A percentile compares a stretch with the other conserved stretches of the same genome.
These are phyloP conservation scores for Chanos chanos DNA, from an alignment of 2,797 vertebrate genomes.

Conservation along the genomic window DNA sequence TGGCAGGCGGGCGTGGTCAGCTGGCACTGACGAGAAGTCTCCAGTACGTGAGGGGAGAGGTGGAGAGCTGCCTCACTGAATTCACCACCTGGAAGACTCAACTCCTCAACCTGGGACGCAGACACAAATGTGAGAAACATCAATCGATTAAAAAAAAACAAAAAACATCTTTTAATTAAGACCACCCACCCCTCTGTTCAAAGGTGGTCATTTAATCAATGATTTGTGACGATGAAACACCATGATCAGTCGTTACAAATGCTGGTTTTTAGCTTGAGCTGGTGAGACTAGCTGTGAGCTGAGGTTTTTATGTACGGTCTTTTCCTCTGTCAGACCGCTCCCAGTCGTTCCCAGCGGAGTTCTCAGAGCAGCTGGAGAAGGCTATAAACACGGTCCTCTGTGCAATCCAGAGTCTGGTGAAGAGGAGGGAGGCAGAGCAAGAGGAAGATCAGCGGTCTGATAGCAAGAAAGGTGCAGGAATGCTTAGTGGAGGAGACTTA, in stretches of 20 bases:
- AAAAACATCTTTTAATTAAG: too few relatives aligned
- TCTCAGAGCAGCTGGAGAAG: conserved; percentile 81
- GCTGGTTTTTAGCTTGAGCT: too few relatives aligned
- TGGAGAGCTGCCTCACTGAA: conserved; percentile 69
- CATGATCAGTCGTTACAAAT: too few relatives aligned
- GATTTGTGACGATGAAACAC: too few relatives aligned
- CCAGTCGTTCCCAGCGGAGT: conserved; percentile 67
- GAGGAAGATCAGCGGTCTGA: conserved; percentile 49
- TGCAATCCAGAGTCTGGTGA: conserved; percentile 83
- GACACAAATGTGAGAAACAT: conserved; percentile 57
- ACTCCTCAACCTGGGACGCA: conserved; percentile 63
- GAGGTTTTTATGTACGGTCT: not conserved
- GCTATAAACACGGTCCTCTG: conserved; percentile 81
- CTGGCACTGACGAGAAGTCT: conserved; percentile 76
- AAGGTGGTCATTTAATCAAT: too few relatives aligned
- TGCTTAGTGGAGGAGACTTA: too few relatives aligned
- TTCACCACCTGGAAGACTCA: conserved; percentile 85
- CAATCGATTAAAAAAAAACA: too few relatives aligned
- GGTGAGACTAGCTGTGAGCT: not conserved
- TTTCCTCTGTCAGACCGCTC: conserved; percentile 43
- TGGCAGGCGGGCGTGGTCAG: conserved; percentile 42
- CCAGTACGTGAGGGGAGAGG: conserved; percentile 73
- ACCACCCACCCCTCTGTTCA: too few relatives aligned
- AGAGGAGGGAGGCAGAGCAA: conserved; percentile 65
- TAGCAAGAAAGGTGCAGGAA: conserved; percentile 58